These are phyloP conservation scores for Taeniopygia guttata DNA, from an alignment of 2,797 vertebrate species.

Conservation along the genomic window DNA sequence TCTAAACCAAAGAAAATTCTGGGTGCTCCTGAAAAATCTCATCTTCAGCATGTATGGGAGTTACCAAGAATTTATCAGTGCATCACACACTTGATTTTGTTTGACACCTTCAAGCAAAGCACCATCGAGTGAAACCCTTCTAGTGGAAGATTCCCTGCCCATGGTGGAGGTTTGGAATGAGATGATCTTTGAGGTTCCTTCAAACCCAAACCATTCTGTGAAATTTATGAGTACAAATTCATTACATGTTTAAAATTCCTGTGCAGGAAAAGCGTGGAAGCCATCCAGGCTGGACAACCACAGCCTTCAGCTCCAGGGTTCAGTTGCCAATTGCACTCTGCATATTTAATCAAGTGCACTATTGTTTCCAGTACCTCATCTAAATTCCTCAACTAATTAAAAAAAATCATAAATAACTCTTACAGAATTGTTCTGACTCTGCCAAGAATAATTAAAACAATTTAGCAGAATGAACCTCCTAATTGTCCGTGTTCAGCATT, in stretches of 20 bases:
- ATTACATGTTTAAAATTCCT: background rate
- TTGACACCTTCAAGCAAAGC: background rate
- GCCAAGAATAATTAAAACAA: conserved; percentile 24
- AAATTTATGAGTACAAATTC: background rate
- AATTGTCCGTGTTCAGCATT: background rate
- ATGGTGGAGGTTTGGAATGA: background rate
- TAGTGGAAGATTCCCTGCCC: background rate
- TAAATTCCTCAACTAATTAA: conserved; percentile 28
- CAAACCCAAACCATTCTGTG: background rate
- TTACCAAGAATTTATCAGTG: background rate
- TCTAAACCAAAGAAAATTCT: background rate
- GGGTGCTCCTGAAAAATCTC: background rate
- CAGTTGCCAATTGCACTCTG: background rate
- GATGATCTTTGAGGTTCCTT: background rate
- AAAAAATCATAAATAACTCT: background rate
- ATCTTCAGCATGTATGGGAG: fast-evolving
- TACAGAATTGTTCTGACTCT: background rate
- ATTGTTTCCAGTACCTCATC: background rate
- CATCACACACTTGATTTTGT: background rate
- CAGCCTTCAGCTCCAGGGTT: background rate
- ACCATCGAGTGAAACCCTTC: background rate
- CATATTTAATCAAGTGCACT: background rate
- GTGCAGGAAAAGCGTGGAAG: background rate
- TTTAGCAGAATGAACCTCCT: background rate
- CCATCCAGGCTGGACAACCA: background rate